Evolutionary conservation across 2,888 invertebrate species (phyloP).

Genomic region (Herminia tarsipennalis): DNA sequence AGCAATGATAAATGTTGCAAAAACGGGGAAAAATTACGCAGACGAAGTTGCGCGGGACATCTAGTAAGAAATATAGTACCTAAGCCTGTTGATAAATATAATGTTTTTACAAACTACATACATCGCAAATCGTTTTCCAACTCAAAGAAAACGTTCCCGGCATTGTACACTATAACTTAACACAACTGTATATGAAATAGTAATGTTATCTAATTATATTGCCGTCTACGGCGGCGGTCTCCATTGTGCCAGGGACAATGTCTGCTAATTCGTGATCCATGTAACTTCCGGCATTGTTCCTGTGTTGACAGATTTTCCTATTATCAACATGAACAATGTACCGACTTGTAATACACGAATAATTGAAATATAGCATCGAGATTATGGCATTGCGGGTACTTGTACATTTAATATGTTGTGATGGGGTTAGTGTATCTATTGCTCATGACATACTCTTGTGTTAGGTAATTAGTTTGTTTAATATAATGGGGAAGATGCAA

Average conservation of each 20-base stretch:
- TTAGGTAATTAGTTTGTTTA: too few species aligned
- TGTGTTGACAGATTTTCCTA: conserved; percentile 84
- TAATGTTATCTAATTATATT: conserved; percentile 74
- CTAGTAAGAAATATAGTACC: too few species aligned
- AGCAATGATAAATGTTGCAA: too few species aligned
- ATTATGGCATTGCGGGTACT: conserved; percentile 14
- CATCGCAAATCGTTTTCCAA: too few species aligned
- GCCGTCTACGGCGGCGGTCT: conserved; percentile 38
- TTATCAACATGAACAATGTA: conserved; percentile 74
- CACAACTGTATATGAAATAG: conserved; percentile 14
- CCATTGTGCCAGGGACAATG: conserved; percentile 79
- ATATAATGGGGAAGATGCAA: too few species aligned
- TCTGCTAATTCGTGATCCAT: conserved; percentile 83
- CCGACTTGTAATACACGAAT: conserved; percentile 56
- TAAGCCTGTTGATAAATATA: too few species aligned
- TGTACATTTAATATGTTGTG: conserved; percentile 4
- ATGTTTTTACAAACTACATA: too few species aligned
- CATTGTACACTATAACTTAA: not conserved
- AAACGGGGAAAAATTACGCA: too few species aligned
- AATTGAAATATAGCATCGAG: conserved; percentile 41
- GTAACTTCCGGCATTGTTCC: conserved; percentile 81
- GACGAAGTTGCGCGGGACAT: too few species aligned
- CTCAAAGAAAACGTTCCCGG: not conserved
- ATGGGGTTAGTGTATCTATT: not conserved
- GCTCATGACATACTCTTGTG: too few species aligned